phyloP scores from a whole-genome alignment of 2,797 vertebrate genomes.

The Dermochelys coriacea region DNA sequence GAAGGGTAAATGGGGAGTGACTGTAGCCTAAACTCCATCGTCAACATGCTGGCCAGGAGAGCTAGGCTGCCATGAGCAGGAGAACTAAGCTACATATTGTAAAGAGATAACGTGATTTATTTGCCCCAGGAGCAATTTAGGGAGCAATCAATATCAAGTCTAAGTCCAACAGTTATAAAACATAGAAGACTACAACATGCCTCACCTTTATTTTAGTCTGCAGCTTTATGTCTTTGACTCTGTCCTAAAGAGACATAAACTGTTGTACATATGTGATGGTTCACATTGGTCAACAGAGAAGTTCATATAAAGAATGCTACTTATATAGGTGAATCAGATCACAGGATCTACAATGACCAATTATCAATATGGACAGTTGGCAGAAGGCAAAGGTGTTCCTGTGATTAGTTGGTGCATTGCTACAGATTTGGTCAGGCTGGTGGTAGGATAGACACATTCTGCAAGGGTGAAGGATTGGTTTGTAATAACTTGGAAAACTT shows the following conservation, averaged over 20 bases:
- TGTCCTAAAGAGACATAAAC: not conserved
- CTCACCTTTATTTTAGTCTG: constrained; percentile 24
- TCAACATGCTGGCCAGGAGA: not conserved
- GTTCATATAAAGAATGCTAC: constrained; percentile 19
- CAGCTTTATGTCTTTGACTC: not conserved
- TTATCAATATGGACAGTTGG: accelerated
- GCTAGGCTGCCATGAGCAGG: not conserved
- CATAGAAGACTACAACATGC: not conserved
- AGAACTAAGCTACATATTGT: not conserved
- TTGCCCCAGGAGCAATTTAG: not conserved
- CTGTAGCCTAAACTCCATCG: not conserved
- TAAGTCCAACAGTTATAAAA: constrained; percentile 28
- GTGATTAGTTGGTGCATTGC: not conserved
- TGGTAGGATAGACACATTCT: not conserved
- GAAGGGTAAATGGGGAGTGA: not conserved
- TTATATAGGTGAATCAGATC: not conserved
- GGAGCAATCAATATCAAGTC: not conserved
- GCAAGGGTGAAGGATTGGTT: constrained; percentile 1
- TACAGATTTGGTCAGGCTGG: not conserved
- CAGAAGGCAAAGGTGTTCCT: not conserved
- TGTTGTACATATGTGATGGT: constrained; percentile 5
- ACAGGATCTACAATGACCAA: not conserved
- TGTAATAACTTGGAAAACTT: not conserved
- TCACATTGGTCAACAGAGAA: constrained; percentile 1
- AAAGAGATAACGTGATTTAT: constrained; percentile 27